These are phyloP conservation scores for Coryphaenoides rupestris DNA, from an alignment of 2,113 vertebrate species.

Conservation along the genomic window DNA sequence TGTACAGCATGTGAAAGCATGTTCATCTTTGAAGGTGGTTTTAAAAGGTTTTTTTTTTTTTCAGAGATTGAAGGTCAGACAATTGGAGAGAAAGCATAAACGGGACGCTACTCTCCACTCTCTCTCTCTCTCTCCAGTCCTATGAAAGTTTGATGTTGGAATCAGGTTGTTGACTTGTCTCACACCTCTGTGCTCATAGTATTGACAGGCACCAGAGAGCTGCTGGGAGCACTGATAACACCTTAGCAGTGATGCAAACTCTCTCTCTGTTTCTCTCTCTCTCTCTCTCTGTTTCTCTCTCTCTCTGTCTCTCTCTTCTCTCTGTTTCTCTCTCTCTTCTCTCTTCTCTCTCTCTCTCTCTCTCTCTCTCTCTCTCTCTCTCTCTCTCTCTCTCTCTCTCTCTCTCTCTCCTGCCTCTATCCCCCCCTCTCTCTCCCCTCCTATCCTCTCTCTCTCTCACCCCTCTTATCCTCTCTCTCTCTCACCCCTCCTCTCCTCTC, in stretches of 20 bases:
- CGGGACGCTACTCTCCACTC: constrained; percentile 50
- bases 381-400: constrained; percentile 66
- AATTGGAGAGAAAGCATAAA: constrained; percentile 60
- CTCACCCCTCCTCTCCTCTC: too few species aligned
- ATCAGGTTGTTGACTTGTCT: constrained; percentile 98
- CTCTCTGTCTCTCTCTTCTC: constrained; percentile 68
- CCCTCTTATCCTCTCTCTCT: too few species aligned
- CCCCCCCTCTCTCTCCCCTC: too few species aligned
- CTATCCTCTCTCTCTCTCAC: too few species aligned
- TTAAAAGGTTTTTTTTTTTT: constrained; percentile 62
- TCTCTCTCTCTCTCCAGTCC: constrained; percentile 60
- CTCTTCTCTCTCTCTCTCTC: constrained; percentile 1
- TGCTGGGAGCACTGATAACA: constrained; percentile 81
- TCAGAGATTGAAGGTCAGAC: constrained; percentile 71
- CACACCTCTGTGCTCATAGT: constrained; percentile 90
- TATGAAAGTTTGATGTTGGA: constrained; percentile 97
- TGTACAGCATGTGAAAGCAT: too few species aligned
- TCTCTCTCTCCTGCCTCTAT: too few species aligned
- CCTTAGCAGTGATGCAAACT: constrained; percentile 66
- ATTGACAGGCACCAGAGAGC: constrained; percentile 89
- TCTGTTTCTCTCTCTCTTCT: constrained; percentile 69
- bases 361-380: too few species aligned
- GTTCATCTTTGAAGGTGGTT: constrained; percentile 63
- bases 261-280: constrained; percentile 37
- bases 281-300: constrained; percentile 43